phyloP scores from a whole-genome alignment of 2,797 vertebrate species.

The Epinephelus coioides region DNA sequence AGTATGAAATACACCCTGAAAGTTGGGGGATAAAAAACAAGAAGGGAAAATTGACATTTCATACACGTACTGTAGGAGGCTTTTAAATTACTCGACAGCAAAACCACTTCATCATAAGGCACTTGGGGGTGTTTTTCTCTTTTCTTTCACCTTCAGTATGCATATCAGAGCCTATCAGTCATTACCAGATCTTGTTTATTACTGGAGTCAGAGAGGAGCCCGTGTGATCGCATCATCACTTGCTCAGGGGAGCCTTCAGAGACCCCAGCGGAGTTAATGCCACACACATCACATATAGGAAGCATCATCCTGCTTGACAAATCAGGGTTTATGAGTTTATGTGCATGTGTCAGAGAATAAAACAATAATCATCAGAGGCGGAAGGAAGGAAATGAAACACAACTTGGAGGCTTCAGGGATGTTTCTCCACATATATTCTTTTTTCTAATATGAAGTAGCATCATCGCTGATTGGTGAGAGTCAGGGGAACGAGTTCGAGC shows the following conservation, averaged over 20 bases:
- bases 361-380: slow-evolving; percentile 19
- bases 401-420: slow-evolving; percentile 23
- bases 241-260: slow-evolving; percentile 39
- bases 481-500: slow-evolving; percentile 8
- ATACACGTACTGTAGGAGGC: not conserved
- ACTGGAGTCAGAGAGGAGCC: slow-evolving; percentile 29
- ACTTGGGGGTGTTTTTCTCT: slow-evolving; percentile 46
- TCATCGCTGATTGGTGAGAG: slow-evolving; percentile 13
- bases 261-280: slow-evolving; percentile 40
- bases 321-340: slow-evolving; percentile 19
- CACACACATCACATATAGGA: slow-evolving; percentile 43
- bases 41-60: not conserved
- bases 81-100: slow-evolving; percentile 36
- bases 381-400: slow-evolving; percentile 36
- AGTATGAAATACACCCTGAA: slow-evolving; percentile 6
- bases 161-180: slow-evolving; percentile 40
- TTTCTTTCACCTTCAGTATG: slow-evolving; percentile 27
- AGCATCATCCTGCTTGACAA: slow-evolving; percentile 30
- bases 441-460: slow-evolving; percentile 13
- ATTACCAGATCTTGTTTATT: slow-evolving; percentile 41
- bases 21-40: not conserved
- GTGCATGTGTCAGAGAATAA: slow-evolving; percentile 17
- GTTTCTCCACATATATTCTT: not conserved
- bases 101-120: slow-evolving; percentile 45
- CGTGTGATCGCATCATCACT: slow-evolving; percentile 28